Conservation (phyloP, 2,888 invertebrate genomes). For the Papilio gigon region DNA sequence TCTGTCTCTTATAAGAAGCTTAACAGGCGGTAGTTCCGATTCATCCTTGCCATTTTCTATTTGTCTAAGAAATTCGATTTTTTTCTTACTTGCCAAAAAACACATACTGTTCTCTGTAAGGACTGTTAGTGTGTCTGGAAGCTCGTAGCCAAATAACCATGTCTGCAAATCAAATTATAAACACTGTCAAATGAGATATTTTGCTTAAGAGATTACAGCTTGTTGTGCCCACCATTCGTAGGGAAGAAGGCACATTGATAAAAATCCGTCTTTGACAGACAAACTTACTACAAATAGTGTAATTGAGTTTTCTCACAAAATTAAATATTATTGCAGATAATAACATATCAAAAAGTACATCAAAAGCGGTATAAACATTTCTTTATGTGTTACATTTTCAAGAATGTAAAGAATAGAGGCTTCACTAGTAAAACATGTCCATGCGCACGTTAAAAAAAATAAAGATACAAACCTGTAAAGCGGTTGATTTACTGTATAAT, state of each 20-base stretch:
- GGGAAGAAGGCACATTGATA: too few species aligned
- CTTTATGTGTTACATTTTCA: not conserved
- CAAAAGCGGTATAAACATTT: not conserved
- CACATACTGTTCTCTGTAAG: conserved; percentile 92
- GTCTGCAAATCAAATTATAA: conserved; percentile 80
- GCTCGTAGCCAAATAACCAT: conserved; percentile 98
- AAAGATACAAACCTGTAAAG: conserved; percentile 88
- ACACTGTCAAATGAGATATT: conserved; percentile 26
- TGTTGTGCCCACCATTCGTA: too few species aligned
- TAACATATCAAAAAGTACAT: not conserved
- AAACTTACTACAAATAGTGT: not conserved
- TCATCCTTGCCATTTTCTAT: conserved; percentile 93
- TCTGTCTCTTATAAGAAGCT: conserved; percentile 94
- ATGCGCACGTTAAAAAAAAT: conserved; percentile 55
- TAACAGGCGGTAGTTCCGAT: conserved; percentile 89
- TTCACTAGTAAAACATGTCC: conserved; percentile 31
- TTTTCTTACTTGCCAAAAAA: conserved; percentile 98
- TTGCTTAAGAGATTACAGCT: not conserved
- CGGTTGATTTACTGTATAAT: conserved; percentile 97
- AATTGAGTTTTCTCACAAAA: not conserved
- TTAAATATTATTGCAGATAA: not conserved
- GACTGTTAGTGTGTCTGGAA: conserved; percentile 97
- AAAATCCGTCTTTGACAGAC: not conserved
- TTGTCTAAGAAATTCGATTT: conserved; percentile 97
- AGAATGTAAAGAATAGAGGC: not conserved